These are phyloP conservation scores for Geococcyx californianus DNA, from an alignment of 2,113 vertebrate genomes.

Conservation along the genomic window DNA sequence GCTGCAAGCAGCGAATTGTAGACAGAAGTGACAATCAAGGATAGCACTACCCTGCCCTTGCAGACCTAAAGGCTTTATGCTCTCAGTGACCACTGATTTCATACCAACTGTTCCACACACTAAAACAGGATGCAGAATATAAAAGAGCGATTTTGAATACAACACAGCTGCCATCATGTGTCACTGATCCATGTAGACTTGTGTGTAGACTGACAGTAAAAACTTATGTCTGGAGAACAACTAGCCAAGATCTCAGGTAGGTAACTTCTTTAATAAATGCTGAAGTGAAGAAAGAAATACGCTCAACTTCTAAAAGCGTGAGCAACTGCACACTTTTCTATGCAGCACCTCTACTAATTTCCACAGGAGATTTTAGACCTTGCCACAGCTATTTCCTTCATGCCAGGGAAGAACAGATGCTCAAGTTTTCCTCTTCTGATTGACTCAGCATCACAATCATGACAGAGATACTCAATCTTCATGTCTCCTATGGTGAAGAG, in stretches of 20 bases:
- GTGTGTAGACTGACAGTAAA: not conserved
- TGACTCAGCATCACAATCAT: not conserved
- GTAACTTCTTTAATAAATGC: not conserved
- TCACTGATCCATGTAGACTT: not conserved
- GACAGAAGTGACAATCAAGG: not conserved
- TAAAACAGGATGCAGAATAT: not conserved
- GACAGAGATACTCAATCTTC: not conserved
- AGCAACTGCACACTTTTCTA: not conserved
- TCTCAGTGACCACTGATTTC: not conserved
- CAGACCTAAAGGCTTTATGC: not conserved
- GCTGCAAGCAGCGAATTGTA: not conserved
- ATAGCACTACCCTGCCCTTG: not conserved
- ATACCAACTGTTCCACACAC: not conserved
- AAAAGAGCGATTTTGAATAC: not conserved
- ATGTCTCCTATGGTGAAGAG: not conserved
- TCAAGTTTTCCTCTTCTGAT: not conserved
- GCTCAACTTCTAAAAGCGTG: not conserved
- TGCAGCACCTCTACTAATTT: not conserved
- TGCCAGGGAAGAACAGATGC: not conserved
- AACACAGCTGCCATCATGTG: not conserved
- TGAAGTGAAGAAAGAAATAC: not conserved
- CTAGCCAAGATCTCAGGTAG: not conserved
- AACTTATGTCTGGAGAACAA: not conserved
- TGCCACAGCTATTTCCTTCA: not conserved
- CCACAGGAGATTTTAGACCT: not conserved